These are phyloP conservation scores for Stomorhina lunata DNA, from an alignment of 2,888 invertebrate genomes.

Conservation along the genomic window DNA sequence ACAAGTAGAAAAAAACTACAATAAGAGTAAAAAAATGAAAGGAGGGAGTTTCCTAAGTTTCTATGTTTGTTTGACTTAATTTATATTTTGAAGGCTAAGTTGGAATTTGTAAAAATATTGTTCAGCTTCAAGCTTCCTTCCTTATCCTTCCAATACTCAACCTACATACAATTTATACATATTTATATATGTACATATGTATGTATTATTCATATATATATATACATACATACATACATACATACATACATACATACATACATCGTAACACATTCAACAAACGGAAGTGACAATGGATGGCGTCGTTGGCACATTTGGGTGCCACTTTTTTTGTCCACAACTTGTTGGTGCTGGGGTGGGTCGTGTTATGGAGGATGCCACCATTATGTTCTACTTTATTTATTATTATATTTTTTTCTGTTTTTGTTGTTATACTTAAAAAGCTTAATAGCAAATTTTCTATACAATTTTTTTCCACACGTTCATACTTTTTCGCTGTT, in stretches of 20 bases:
- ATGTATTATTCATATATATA: too few relatives aligned
- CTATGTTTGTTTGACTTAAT: constrained; percentile 33
- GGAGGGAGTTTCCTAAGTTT: constrained; percentile 25
- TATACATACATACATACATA: background rate
- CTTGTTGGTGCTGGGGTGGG: too few relatives aligned
- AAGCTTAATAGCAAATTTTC: constrained; percentile 11
- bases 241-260: background rate
- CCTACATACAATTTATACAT: background rate
- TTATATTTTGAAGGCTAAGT: constrained; percentile 48
- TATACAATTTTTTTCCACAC: background rate
- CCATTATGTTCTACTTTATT: constrained; percentile 30
- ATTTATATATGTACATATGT: too few relatives aligned
- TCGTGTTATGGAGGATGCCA: constrained; percentile 48
- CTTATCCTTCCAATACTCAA: background rate
- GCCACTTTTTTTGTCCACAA: constrained; percentile 37
- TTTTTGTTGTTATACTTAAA: background rate
- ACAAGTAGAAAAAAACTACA: background rate
- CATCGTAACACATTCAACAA: constrained; percentile 3
- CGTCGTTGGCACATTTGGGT: constrained; percentile 62
- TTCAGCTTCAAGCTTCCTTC: constrained; percentile 26
- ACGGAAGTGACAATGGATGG: constrained; percentile 61
- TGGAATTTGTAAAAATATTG: constrained; percentile 39
- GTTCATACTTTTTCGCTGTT: background rate
- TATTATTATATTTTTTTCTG: background rate
- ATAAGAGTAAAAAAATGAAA: background rate